Base-by-base conservation (phyloP, 2,113 vertebrate species). In the Alaudala cheleensis region DNA sequence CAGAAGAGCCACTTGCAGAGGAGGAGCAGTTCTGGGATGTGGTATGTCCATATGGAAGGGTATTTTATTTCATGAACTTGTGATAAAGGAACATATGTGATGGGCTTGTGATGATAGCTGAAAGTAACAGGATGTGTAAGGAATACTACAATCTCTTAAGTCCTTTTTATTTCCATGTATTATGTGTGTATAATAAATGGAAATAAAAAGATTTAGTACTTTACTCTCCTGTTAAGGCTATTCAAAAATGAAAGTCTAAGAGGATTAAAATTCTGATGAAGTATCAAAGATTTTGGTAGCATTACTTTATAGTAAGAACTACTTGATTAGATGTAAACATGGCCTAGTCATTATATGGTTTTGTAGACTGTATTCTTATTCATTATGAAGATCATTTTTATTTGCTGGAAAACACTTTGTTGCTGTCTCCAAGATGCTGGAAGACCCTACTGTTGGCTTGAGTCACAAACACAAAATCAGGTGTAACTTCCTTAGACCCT, bases 391-490 rank as follows among this genome's bases (percentile, higher is more conserved):
- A 37, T 50, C 81, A 18, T 25, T 33, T 92, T 58, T 34, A 42
- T 77, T 93, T 91, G 21, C 86, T 96, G 70, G 80, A 82, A 95
- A 86, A 90, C 49, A 42, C 50, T 49, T 95, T 21, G n/a, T 88
- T 76, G 60, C 25, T 83, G 34, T 90, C 47, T 88, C 26, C 80
- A 86, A 72, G 86, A 56, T 62, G n/a, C 6, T 45, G 29, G 26
- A 14, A 61, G n/a, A 9, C 11, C 40, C 53, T 77, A 28, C 83
- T 88, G 33, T 69, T 80, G 87, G 81, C 39, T 66, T 37, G 17
- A 72, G 49, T 81, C 62, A 26, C 28, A 11, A 78, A 87, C 29
- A 40, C 56, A 90, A 85, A 88, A 83, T 58, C 39, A 19, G 15
- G 76, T 37, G 19, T 61, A 31, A 86, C 54, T 83, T 88, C 67